phyloP scores from a whole-genome alignment of 1,140 invertebrate genomes.

The Hylyphantes graminicola region DNA sequence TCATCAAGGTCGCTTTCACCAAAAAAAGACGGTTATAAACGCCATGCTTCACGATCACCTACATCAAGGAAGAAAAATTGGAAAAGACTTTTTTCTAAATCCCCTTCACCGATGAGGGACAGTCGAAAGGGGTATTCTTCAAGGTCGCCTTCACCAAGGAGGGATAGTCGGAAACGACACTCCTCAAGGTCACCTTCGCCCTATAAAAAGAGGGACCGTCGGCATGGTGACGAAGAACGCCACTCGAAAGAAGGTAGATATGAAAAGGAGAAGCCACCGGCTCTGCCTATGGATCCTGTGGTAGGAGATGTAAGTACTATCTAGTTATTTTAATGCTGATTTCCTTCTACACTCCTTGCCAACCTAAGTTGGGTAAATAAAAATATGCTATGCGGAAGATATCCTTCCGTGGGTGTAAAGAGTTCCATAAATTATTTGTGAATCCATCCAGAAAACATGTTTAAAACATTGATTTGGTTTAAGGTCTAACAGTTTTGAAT shows the following conservation, averaged over 20 bases:
- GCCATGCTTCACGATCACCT: constrained; percentile 30
- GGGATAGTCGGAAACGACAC: constrained; percentile 62
- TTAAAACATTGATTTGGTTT: no score
- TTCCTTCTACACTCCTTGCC: no score
- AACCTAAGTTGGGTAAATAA: no score
- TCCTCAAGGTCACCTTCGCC: constrained; percentile 56
- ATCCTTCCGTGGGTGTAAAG: no score
- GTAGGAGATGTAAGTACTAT: constrained; percentile 63
- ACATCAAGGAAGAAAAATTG: constrained; percentile 1
- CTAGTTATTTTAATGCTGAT: no score
- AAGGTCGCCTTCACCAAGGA: constrained; percentile 57
- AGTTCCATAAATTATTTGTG: no score
- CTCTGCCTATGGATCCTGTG: constrained; percentile 61
- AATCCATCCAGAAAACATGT: no score
- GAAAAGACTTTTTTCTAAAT: constrained; percentile 11
- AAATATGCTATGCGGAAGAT: no score
- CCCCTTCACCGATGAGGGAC: constrained; percentile 35
- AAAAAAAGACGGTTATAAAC: neutral
- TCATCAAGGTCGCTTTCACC: no score
- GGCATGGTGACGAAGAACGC: neutral
- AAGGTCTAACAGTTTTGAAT: no score
- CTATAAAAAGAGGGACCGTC: constrained; percentile 23
- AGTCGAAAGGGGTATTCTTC: constrained; percentile 42
- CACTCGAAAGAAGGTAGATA: constrained; percentile 33
- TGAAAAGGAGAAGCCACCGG: constrained; percentile 45